phyloP scores from a whole-genome alignment of 2,113 vertebrate genomes.

The Aviceda subcristata region DNA sequence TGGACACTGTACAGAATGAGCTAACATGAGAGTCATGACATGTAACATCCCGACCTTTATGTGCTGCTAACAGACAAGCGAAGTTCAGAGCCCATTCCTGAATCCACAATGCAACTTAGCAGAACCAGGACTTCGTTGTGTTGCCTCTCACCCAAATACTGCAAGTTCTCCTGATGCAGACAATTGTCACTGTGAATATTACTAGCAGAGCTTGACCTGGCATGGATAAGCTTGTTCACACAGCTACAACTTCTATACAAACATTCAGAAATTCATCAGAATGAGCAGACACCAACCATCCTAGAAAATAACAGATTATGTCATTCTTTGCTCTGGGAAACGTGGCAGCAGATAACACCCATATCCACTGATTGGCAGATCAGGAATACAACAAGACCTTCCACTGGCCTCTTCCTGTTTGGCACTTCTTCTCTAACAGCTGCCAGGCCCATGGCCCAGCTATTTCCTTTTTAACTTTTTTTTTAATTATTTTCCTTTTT shows the following conservation, averaged over 20 bases:
- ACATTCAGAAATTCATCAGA: not conserved
- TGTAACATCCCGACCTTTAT: not conserved
- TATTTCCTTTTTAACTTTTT: not conserved
- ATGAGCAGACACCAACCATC: not conserved
- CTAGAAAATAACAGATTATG: not conserved
- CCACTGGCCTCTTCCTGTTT: not conserved
- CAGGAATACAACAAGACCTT: not conserved
- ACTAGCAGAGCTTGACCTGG: not conserved
- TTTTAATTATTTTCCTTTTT: not conserved
- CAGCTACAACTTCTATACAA: not conserved
- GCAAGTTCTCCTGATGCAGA: not conserved
- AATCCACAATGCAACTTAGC: not conserved
- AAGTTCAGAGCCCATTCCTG: not conserved
- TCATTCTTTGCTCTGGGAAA: not conserved
- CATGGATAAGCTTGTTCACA: not conserved
- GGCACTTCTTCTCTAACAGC: not conserved
- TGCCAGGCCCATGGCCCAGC: not conserved
- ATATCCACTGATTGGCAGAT: not conserved
- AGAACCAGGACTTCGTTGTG: not conserved
- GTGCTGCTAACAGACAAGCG: not conserved
- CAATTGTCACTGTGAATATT: not conserved
- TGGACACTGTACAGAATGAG: not conserved
- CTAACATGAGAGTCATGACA: fast-evolving
- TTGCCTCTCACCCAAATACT: not conserved
- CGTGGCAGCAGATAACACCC: not conserved